A percentile compares a stretch with the other conserved stretches of the same genome.
phyloP scores from a whole-genome alignment of 2,113 vertebrate genomes.

The Stomatorhinus ivindoensis region DNA sequence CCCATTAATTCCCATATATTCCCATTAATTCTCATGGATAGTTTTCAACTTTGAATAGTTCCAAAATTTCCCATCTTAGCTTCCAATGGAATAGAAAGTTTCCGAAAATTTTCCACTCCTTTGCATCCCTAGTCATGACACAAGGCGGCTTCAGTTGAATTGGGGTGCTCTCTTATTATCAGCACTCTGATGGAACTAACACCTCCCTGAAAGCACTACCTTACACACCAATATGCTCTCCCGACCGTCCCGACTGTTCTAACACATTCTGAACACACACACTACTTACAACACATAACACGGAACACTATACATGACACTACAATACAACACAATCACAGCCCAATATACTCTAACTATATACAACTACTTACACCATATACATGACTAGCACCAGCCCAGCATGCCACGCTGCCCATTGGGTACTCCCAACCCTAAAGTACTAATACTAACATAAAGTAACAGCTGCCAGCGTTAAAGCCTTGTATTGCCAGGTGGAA shows the following conservation, averaged over 20 bases:
- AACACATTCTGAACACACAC: not conserved
- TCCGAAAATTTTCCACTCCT: not conserved
- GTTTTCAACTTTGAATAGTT: not conserved
- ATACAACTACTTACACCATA: not conserved
- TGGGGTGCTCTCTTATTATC: not conserved
- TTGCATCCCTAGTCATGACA: not conserved
- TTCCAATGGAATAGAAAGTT: not conserved
- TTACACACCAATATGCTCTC: not conserved
- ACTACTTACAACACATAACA: not conserved
- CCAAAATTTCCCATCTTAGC: not conserved
- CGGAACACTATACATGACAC: not conserved
- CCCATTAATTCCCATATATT: not conserved
- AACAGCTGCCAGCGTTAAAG: not conserved
- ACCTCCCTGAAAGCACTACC: not conserved
- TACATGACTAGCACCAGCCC: not conserved
- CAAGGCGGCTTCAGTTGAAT: not conserved
- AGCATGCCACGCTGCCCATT: not conserved
- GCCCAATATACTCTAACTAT: not conserved
- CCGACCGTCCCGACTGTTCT: not conserved
- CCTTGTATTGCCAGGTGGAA: not conserved
- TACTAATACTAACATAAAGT: not conserved
- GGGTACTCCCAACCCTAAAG: not conserved
- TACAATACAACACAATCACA: not conserved
- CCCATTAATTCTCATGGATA: not conserved
- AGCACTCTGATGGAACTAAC: not conserved